These are phyloP conservation scores for Latrodectus hesperus DNA, from an alignment of 2,888 invertebrate species.

Conservation along the genomic window DNA sequence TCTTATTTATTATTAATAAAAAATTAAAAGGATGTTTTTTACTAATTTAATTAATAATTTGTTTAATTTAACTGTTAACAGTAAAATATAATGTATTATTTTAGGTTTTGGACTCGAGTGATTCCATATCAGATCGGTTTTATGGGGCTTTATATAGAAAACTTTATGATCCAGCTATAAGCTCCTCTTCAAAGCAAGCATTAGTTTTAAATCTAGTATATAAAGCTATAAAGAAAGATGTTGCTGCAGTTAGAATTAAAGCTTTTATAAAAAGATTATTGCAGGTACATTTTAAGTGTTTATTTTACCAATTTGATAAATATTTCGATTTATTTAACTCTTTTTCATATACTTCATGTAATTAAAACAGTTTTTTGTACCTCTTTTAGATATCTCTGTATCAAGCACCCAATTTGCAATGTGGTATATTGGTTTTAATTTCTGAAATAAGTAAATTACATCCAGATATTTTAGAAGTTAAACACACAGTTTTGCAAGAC, in stretches of 20 bases:
- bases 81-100: not conserved
- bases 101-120: conserved; percentile 78
- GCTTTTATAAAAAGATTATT: conserved; percentile 90
- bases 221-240: conserved; percentile 88
- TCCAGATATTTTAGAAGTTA: conserved; percentile 66
- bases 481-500: conserved; percentile 71
- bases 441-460: conserved; percentile 80
- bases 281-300: conserved; percentile 77
- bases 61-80: no score
- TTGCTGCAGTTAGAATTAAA: conserved; percentile 82
- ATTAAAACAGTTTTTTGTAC: conserved; percentile 72
- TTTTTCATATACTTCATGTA: not conserved
- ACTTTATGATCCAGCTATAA: conserved; percentile 84
- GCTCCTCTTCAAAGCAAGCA: conserved; percentile 80
- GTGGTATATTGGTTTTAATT: conserved; percentile 87
- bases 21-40: no score
- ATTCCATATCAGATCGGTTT: conserved; percentile 76
- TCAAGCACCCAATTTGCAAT: conserved; percentile 85
- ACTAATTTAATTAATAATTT: no score
- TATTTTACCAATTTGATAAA: not conserved
- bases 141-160: conserved; percentile 93
- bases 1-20: no score
- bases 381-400: conserved; percentile 78
- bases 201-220: conserved; percentile 90
- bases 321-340: not conserved